These are phyloP conservation scores for Shinisaurus crocodilurus DNA, from an alignment of 2,113 vertebrate species.

Conservation along the genomic window DNA sequence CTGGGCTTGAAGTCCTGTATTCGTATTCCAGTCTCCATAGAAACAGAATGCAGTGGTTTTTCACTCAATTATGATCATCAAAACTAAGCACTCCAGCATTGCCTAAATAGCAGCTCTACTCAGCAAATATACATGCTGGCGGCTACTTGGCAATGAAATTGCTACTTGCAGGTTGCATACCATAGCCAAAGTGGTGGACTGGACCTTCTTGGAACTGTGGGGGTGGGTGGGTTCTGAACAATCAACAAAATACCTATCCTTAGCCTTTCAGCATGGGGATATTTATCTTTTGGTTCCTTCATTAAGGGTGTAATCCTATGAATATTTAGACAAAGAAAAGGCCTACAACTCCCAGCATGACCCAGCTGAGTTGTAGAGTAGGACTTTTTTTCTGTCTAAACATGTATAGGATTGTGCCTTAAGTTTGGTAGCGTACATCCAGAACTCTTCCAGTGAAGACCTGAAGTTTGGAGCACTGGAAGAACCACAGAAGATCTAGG, in stretches of 20 bases:
- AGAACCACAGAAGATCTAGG: background rate
- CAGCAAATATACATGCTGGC: fast-evolving
- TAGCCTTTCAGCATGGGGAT: background rate
- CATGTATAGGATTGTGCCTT: too few relatives aligned
- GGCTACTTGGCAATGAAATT: background rate
- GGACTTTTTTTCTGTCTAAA: too few relatives aligned
- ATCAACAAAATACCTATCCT: background rate
- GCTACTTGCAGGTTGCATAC: background rate
- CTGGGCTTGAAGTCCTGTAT: background rate
- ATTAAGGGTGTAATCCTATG: background rate
- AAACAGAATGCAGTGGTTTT: fast-evolving
- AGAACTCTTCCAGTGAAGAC: background rate
- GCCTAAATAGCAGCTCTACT: background rate
- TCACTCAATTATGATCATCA: background rate
- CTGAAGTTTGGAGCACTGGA: background rate
- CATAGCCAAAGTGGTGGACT: background rate
- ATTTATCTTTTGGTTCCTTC: background rate
- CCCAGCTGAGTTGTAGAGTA: too few relatives aligned
- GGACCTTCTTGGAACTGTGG: background rate
- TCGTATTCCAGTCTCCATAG: background rate
- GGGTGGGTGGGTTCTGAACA: background rate
- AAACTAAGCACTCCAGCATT: background rate
- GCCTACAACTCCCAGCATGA: too few relatives aligned
- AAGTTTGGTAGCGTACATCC: too few relatives aligned
- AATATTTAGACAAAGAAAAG: too few relatives aligned